phyloP scores from a whole-genome alignment of 2,113 vertebrate genomes.

The Elaphurus davidianus region DNA sequence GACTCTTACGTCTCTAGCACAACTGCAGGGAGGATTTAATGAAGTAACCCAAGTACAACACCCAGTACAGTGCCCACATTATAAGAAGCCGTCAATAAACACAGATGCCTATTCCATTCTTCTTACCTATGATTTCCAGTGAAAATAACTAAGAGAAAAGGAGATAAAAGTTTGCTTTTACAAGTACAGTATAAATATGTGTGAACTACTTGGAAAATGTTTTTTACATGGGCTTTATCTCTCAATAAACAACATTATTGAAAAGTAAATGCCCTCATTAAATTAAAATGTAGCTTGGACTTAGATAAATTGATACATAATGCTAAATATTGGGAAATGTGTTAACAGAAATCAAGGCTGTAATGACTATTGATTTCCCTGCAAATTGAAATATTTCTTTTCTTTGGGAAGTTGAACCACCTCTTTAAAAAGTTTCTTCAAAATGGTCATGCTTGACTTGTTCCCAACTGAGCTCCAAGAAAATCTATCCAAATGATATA shows the following conservation, averaged over 20 bases:
- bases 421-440: background rate
- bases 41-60: background rate
- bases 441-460: background rate
- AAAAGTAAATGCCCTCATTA: background rate
- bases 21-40: background rate
- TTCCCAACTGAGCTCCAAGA: background rate
- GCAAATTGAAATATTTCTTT: conserved; percentile 12
- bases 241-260: background rate
- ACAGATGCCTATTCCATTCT: background rate
- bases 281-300: background rate
- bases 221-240: background rate
- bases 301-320: background rate
- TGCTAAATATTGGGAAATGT: background rate
- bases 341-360: background rate
- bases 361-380: background rate
- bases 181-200: background rate
- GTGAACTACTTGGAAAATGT: background rate
- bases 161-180: background rate
- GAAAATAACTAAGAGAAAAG: background rate
- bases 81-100: background rate
- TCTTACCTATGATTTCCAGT: background rate
- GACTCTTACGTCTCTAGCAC: background rate
- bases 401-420: background rate
- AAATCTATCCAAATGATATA: background rate
- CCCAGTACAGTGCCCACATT: background rate